Base-by-base conservation (phyloP, 2,888 invertebrate genomes). In the Micoletzkya japonica region DNA sequence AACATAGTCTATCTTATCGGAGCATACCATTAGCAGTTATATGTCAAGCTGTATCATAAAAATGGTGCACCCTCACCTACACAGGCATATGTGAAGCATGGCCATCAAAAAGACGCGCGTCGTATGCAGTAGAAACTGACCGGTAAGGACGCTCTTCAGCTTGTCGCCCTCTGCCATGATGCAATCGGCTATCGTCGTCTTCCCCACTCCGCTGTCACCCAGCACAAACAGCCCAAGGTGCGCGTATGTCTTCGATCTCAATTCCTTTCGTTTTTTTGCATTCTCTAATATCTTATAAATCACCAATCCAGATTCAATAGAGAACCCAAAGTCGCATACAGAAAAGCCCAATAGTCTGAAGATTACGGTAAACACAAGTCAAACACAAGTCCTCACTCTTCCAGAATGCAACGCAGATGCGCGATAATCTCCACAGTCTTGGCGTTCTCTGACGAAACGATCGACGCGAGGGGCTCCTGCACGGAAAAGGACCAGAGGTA, bases 361-460 rank as follows among this genome's bases (percentile, higher is more conserved):
- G 10, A 54, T 34, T 52, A 64, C 49, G 14, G 0, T 28, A 20
- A 37, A 63, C 20, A 67, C 87, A 83, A n/a, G n/a, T n/a, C n/a
- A n/a, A n/a, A n/a, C n/a, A n/a, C n/a, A n/a, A n/a, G n/a, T n/a
- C n/a, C n/a, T n/a, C 76, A 89, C 88, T 89, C 88, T 80, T 89
- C 88, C 28, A 88, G 82, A 59, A 89, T 86, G n/a, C 88, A 88
- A 87, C 94, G 93, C 26, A 98, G 89, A 86, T 96, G 97, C 0
- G 92, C 93, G 59, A 97, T 91, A 32, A 90, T 87, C 86, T 97
- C 96, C 90, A 93, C 93, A 0, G 96, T 95, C 88, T 94, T 94
- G 86, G 93, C 94, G 78, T 93, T 91, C 81, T 95, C 95, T 72
- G 92, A 85, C 63, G 92, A 92, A 72, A 96, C 91, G 93, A 95